Conservation (phyloP, 2,797 vertebrate species). For the Sarcoramphus papa region DNA sequence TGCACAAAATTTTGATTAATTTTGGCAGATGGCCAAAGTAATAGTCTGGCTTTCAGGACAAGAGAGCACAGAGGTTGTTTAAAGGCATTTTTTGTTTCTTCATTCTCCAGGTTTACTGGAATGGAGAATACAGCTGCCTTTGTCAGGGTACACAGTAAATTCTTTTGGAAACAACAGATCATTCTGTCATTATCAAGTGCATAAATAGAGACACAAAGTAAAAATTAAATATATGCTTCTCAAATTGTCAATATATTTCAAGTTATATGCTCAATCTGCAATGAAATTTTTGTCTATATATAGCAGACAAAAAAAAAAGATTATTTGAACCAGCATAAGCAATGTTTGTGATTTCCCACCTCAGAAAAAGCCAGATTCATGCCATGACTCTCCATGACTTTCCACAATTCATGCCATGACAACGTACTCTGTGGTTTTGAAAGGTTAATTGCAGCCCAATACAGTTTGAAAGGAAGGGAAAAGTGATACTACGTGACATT, state of each 20-base stretch:
- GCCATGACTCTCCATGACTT: not conserved
- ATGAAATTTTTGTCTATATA: not conserved
- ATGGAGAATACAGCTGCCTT: not conserved
- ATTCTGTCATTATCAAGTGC: not conserved
- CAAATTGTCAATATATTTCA: not conserved
- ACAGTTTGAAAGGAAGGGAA: not conserved
- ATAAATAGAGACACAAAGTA: conserved; percentile 9
- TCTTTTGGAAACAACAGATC: conserved; percentile 52
- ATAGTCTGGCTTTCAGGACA: not conserved
- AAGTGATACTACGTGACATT: not conserved
- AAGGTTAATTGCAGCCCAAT: not conserved
- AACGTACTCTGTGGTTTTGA: not conserved
- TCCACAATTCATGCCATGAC: not conserved
- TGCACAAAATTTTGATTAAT: not conserved
- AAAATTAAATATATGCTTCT: conserved; percentile 38
- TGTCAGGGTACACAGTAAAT: not conserved
- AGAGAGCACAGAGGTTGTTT: not conserved
- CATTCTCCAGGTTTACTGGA: not conserved
- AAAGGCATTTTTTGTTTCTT: not conserved
- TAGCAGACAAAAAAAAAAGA: not conserved
- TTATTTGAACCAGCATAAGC: not conserved
- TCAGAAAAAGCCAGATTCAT: not conserved
- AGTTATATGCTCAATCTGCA: not conserved
- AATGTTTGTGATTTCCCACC: not conserved
- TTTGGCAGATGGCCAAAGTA: not conserved